Conservation (phyloP, 2,113 vertebrate species). For the Poeciliopsis occidentalis region DNA sequence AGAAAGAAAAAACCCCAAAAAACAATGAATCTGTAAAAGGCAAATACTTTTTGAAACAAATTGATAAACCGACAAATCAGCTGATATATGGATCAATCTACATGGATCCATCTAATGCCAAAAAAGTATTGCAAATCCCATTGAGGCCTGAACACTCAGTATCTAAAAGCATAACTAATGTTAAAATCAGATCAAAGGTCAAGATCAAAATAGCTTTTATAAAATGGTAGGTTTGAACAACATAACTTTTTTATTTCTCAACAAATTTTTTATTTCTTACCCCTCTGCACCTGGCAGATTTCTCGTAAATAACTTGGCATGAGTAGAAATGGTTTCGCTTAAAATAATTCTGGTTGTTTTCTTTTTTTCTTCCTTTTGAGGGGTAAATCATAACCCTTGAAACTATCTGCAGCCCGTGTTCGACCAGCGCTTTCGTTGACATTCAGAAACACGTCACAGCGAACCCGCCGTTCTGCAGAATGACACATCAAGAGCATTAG, state of each 20-base stretch:
- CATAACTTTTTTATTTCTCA: neutral
- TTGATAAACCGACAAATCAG: too few species aligned
- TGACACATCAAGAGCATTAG: neutral
- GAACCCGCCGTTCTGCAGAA: neutral
- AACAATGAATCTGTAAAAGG: too few species aligned
- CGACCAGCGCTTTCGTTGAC: slow-evolving; percentile 20
- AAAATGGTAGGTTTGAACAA: neutral
- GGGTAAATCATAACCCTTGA: slow-evolving; percentile 1
- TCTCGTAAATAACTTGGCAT: slow-evolving; percentile 13
- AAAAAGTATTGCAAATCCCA: too few species aligned
- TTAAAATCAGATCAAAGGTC: neutral
- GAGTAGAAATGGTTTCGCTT: slow-evolving; percentile 19
- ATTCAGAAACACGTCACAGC: slow-evolving; percentile 21
- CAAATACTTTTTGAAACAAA: too few species aligned
- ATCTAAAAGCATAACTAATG: too few species aligned
- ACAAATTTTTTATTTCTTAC: too few species aligned
- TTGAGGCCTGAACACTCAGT: too few species aligned
- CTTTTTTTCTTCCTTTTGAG: neutral
- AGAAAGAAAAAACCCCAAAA: too few species aligned
- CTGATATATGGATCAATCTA: too few species aligned
- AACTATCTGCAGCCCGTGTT: slow-evolving; percentile 9
- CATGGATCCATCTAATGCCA: too few species aligned
- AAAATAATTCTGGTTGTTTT: neutral
- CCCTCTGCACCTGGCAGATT: neutral
- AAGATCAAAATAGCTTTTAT: neutral